phyloP scores from a whole-genome alignment of 2,113 vertebrate species.

The Pholis gunnellus region DNA sequence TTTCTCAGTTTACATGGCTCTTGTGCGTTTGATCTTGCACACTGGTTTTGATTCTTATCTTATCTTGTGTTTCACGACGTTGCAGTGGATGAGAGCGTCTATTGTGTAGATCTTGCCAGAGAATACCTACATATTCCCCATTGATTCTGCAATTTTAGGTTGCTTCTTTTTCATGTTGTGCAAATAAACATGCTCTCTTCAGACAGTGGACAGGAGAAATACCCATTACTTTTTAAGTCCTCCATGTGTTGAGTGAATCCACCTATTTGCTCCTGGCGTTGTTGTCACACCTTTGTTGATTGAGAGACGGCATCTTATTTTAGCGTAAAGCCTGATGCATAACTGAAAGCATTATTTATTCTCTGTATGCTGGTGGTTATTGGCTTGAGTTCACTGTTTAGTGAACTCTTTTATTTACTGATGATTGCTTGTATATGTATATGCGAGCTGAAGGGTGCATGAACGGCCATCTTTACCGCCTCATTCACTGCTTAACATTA shows the following conservation, averaged over 20 bases:
- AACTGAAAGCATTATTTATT: conserved; percentile 18
- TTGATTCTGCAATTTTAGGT: background rate
- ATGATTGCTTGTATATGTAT: background rate
- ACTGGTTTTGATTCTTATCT: background rate
- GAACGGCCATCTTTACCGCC: background rate
- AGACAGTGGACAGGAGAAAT: background rate
- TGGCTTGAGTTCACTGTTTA: conserved; percentile 11
- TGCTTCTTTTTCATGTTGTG: background rate
- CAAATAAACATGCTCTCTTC: background rate
- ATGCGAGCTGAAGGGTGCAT: conserved; percentile 11
- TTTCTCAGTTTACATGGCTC: background rate
- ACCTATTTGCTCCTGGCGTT: background rate
- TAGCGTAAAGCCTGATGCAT: background rate
- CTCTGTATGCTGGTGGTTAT: background rate
- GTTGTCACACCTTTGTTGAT: background rate
- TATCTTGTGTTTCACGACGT: background rate
- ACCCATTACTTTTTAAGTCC: conserved; percentile 6
- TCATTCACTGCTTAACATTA: background rate
- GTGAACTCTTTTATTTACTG: conserved; percentile 19
- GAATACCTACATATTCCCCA: background rate
- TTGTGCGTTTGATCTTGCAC: background rate
- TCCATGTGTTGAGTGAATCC: conserved; percentile 20
- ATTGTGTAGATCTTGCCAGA: background rate
- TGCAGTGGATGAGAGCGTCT: background rate
- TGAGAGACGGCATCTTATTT: background rate